Evolutionary conservation across 2,888 invertebrate species (phyloP), one percentile per base, ranked within the genome.

Genomic region (Ophonus ardosiacus): DNA sequence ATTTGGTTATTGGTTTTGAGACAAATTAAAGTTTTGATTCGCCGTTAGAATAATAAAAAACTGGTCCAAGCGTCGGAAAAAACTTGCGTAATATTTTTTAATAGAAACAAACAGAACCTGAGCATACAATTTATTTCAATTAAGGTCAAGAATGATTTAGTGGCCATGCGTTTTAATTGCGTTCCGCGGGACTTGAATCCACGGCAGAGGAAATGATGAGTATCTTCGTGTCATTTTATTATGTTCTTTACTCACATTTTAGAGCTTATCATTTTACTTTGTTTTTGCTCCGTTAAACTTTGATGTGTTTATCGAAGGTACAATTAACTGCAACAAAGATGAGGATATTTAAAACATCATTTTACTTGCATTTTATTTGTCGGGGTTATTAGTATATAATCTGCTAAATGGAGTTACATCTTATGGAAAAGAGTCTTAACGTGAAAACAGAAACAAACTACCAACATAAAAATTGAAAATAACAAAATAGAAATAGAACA

Each of bases 91-190:
- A 78, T 56, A 78, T 78, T 78, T 78, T 76, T 78, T 78, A 78
- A 78, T 78, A 78, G 78, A 78, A 78, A 78, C 78, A 78, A 78
- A 78, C 78, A 57, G 78, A 76, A 78, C 78, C 78, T 78, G 78
- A 78, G 78, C 59, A 78, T 57, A 59, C 59, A 78, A 78, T 78
- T 78, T 78, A 78, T 78, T 78, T 78, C 78, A 78, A 78, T 78
- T 78, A 78, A 78, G 78, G 57, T 15, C 56, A 43, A 78, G 78
- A 78, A 78, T 78, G 78, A 78, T 78, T 57, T 78, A 78, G 78
- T 78, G 57, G 78, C 38, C 59, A 78, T 31, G 78, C 78, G 78
- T 78, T 78, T 78, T 78, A 78, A 78, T 78, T 78, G 59, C 78
- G 56, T 31, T 31, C 57, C n/a, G 31, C 57, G 38, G 31, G 40